Base-by-base conservation (phyloP, 2,888 invertebrate genomes). In the Pristionchus fissidentatus region DNA sequence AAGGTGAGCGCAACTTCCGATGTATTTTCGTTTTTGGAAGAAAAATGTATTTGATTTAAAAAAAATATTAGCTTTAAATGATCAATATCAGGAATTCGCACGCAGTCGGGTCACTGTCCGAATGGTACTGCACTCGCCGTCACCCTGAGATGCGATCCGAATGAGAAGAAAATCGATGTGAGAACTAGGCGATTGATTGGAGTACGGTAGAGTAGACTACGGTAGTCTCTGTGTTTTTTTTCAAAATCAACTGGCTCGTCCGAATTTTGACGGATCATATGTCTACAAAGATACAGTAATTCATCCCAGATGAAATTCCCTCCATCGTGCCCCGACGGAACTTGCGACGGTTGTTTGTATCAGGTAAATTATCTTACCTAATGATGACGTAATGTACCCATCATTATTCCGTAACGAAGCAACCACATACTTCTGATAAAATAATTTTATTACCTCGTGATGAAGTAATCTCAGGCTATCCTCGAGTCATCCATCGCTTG, bases 331-430 rank as follows among this genome's bases (percentile, higher is more conserved):
- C 92, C 92, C 1, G 92, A 92, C 84, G 95, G 94, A 10, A 95
- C 95, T 0, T 95, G 95, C 91, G 94, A 95, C 90, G 95, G 95
- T 1, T 95, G 95, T 89, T 93, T 93, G 83, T 95, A 94, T 90
- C 83, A 83, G 70, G 83, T 83, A 38, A 57, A 22, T 15, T 66
- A 3, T 7, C 7, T 26, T 57, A 29, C 57, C n/a, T 57, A 57
- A 19, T 26, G 22, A 26, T 57, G 57, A 57, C 26, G 57, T 29
- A 19, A 49, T 13, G 49, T 49, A 19, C 19, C 19, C 49, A 13
- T 49, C 10, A 19, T 62, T 62, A 62, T n/a, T 26, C 15, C 13
- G 62, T 15, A 26, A 26, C 13, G n/a, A 62, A 19, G n/a, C n/a
- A n/a, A n/a, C n/a, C n/a, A 52, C 19, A 52, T 52, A 15, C 19